Base-by-base conservation (phyloP, 2,113 vertebrate species). In the Sterrhoptilus dennistouni region DNA sequence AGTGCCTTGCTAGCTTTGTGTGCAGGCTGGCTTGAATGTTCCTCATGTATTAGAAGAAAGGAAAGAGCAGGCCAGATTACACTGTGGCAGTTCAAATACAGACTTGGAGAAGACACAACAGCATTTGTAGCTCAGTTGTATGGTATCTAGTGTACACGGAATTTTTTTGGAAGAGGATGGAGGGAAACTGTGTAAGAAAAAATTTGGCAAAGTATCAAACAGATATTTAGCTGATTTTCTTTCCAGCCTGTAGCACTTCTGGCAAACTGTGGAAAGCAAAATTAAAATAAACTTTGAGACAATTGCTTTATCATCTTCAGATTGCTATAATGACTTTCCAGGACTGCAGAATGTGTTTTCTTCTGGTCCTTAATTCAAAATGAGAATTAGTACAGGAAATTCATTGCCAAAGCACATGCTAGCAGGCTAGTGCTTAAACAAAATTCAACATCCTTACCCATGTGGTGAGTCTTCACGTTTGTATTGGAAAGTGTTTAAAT, bases 261-360 rank as follows among this genome's bases (percentile, higher is more conserved):
- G 97, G 96, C 97, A 97, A 89, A 75, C 31, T 20, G 13, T 60
- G n/a, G 83, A 64, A 95, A 89, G 74, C 87, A 84, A 97, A 97
- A 97, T 97, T 95, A 97, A 97, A 97, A 93, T 96, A 93, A 93
- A 92, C 72, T 96, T 93, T 83, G 93, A 97, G 95, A 97, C 94
- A 90, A 86, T 97, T 96, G 83, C 92, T 97, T 96, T 88, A 86
- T 96, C 95, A 93, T 97, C 83, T 97, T 93, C 1, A 4, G 27
- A 87, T 96, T 45, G 86, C 93, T 93, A 64, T 83, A 81, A 91
- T 87, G 80, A 63, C 82, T 97, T 96, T 80, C 95, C 93, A 97
- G 95, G 90, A 61, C 75, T 93, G 38, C 84, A 90, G 76, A 81
- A 86, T 70, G 70, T 60, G 42, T 96, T 97, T 93, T 10, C 61